These are phyloP conservation scores for Melanotaenia trifasciata DNA, from an alignment of 2,797 vertebrate genomes.

Conservation along the genomic window DNA sequence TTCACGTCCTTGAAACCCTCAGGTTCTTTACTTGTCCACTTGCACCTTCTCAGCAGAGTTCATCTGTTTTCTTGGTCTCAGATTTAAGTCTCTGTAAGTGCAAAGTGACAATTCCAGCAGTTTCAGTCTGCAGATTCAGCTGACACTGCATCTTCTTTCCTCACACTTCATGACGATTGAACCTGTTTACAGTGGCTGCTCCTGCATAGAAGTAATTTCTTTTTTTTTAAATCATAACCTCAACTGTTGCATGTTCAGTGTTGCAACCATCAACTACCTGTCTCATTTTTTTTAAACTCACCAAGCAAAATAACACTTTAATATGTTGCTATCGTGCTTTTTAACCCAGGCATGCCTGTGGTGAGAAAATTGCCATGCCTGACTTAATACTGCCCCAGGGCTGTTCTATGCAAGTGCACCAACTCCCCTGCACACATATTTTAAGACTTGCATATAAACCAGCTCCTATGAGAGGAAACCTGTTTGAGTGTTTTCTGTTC, in stretches of 20 bases:
- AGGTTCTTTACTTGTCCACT: background rate
- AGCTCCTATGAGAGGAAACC: slow-evolving; percentile 18
- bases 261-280: slow-evolving; percentile 6
- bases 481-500: slow-evolving; percentile 22
- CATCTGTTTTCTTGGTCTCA: background rate
- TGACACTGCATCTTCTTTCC: slow-evolving; percentile 2
- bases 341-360: slow-evolving; percentile 3
- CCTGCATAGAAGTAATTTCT: background rate
- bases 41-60: background rate
- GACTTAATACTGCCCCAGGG: slow-evolving; percentile 6
- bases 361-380: background rate
- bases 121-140: background rate
- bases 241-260: background rate
- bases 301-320: background rate
- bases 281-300: slow-evolving; percentile 5
- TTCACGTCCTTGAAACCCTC: slow-evolving; percentile 2
- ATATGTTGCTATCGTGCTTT: background rate
- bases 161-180: background rate
- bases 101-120: background rate
- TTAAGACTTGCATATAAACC: slow-evolving; percentile 12
- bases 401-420: slow-evolving; percentile 52
- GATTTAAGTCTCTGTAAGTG: background rate
- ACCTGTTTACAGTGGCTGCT: background rate
- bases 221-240: background rate
- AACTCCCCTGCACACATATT: background rate